Base-by-base conservation (phyloP, 2,113 vertebrate genomes). In the Colaptes auratus region DNA sequence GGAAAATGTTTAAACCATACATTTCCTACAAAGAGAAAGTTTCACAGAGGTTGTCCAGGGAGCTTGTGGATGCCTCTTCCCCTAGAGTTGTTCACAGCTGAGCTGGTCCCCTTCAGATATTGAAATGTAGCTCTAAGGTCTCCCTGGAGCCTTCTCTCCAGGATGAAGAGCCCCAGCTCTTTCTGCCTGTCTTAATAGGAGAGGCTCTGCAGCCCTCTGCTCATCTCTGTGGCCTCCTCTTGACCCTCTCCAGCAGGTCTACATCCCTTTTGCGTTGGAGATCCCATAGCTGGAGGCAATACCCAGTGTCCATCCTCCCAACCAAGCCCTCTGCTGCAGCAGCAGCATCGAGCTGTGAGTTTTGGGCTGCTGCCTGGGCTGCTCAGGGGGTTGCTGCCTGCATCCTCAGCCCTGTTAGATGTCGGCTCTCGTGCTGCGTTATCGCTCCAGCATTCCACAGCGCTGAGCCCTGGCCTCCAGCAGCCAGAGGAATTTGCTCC, bases 401-500 rank as follows among this genome's bases (percentile, higher is more conserved):
- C 88, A 60, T 93, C 89, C 27, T 1, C 79, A 86, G 88, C 75
- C 61, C 87, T 60, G 88, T 71, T 60, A 83, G 89, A 66, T 6
- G 6, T 71, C 90, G 4, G 1, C 50, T 79, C 55, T 25, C 28
- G 11, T 93, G 89, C 85, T 0, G 33, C 31, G 58, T 95, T 96
- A 96, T 91, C 85, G 3, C 90, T 91, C 89, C 24, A 61, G 85
- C 85, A 95, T 95, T 96, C 94, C 94, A 35, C 67, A 91, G 67
- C 0, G 17, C 89, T 79, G 67, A 95, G 92, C 67, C 88, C 48
- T 25, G 39, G 91, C 89, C 94, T 91, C 91, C 42, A 90, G 88
- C 79, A 81, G 91, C 72, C 8, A 0, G 65, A 96, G 94, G 93
- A 97, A 97, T 97, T 94, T 92, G 91, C 93, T 97, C 76, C 90